Percentiles rank a stretch among this genome's conserved stretches.
Conservation (phyloP, 2,797 vertebrate species). For the Pangasius sanitwongsei region DNA sequence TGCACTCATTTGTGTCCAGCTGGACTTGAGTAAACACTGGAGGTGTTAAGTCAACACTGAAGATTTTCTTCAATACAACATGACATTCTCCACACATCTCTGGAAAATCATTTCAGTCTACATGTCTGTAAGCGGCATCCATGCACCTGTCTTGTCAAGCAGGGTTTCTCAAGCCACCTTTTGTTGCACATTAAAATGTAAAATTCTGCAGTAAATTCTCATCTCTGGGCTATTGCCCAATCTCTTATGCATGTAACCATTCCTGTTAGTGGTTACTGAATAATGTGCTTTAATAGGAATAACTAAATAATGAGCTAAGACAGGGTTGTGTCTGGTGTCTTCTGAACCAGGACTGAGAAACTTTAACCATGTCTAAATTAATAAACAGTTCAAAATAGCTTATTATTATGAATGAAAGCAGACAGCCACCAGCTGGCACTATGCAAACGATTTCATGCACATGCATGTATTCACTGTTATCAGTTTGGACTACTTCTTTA, state of each 20-base stretch:
- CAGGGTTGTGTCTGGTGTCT: background rate
- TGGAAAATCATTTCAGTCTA: background rate
- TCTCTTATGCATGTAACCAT: background rate
- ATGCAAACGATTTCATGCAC: background rate
- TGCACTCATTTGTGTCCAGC: background rate
- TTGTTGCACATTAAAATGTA: background rate
- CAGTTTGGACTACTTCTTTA: background rate
- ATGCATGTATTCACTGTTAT: background rate
- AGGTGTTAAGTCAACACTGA: slow-evolving; percentile 6
- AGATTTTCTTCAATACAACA: background rate
- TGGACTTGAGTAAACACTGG: slow-evolving; percentile 19
- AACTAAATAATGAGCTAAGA: background rate
- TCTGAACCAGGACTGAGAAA: background rate
- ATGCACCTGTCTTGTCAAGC: background rate
- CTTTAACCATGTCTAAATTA: background rate
- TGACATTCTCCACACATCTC: no score
- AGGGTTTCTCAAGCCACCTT: background rate
- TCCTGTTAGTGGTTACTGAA: background rate
- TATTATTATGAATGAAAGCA: background rate
- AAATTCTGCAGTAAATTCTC: background rate
- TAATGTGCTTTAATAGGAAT: background rate
- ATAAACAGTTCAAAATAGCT: background rate
- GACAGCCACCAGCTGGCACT: background rate
- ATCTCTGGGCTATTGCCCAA: background rate
- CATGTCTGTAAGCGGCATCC: background rate